Conservation (phyloP, 2,888 invertebrate genomes). For the Cantharis flavilabris region DNA sequence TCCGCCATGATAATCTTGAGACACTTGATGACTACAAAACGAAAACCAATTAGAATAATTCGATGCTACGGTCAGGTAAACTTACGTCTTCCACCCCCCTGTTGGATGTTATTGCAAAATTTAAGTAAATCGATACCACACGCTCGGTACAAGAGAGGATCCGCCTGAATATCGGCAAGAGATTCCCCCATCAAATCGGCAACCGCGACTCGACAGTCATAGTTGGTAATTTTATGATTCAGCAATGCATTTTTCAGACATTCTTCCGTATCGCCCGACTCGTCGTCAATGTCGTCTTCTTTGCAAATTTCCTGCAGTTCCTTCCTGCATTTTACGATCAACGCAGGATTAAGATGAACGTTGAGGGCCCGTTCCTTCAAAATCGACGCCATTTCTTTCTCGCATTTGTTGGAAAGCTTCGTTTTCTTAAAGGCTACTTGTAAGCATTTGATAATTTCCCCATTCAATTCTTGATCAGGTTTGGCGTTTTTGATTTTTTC, state of each 20-base stretch:
- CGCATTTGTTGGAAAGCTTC: slow-evolving; percentile 75
- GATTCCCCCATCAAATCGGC: slow-evolving; percentile 87
- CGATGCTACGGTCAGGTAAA: slow-evolving; percentile 33
- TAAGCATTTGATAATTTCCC: slow-evolving; percentile 81
- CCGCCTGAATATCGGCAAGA: slow-evolving; percentile 92
- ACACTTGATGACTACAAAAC: slow-evolving; percentile 74
- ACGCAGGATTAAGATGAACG: slow-evolving; percentile 85
- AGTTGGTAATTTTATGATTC: slow-evolving; percentile 72
- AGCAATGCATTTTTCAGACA: slow-evolving; percentile 87
- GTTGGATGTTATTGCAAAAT: slow-evolving; percentile 77
- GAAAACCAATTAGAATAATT: background rate
- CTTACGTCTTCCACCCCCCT: slow-evolving; percentile 91
- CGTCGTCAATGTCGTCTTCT: slow-evolving; percentile 58
- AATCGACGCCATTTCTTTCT: slow-evolving; percentile 79
- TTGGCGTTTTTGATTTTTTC: slow-evolving; percentile 55
- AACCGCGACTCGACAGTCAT: slow-evolving; percentile 81
- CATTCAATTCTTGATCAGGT: slow-evolving; percentile 77
- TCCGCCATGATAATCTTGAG: slow-evolving; percentile 72
- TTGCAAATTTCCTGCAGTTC: slow-evolving; percentile 71
- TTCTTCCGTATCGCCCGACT: slow-evolving; percentile 75
- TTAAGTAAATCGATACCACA: slow-evolving; percentile 84
- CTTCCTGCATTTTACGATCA: slow-evolving; percentile 79
- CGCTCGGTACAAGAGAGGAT: slow-evolving; percentile 86
- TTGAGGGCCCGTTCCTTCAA: slow-evolving; percentile 89
- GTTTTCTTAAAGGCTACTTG: slow-evolving; percentile 79